Conservation (phyloP, 1,140 invertebrate species). For the Cotesia glomerata region DNA sequence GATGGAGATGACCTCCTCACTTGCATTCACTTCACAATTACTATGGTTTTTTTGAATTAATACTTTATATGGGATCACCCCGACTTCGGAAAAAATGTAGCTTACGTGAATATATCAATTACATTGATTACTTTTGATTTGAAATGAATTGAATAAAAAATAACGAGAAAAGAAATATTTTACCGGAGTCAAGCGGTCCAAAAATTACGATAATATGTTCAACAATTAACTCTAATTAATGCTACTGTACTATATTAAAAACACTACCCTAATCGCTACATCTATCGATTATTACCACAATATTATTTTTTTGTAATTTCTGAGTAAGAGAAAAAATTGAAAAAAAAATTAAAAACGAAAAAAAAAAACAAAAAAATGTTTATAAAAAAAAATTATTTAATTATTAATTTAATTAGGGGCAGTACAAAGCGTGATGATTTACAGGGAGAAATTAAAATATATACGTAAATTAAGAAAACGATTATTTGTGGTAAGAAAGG, state of each 20-base stretch:
- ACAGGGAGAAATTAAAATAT: not conserved
- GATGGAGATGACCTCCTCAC: conserved; percentile 50
- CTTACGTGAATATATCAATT: not conserved
- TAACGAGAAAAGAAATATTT: not conserved
- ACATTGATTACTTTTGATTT: not conserved
- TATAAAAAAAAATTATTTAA: not conserved
- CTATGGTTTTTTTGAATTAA: conserved; percentile 41
- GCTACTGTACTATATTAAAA: conserved; percentile 5
- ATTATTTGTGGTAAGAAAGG: not conserved
- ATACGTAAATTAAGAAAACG: not conserved
- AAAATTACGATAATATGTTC: conserved; percentile 16
- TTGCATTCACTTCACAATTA: conserved; percentile 51
- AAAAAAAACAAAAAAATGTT: not conserved
- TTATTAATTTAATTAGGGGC: not conserved
- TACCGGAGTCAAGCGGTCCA: conserved; percentile 13
- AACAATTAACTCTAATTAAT: conserved; percentile 24
- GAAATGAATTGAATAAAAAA: not conserved
- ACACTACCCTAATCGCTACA: conserved; percentile 14
- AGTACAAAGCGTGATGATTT: not conserved
- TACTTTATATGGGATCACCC: conserved; percentile 39
- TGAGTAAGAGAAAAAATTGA: conserved; percentile 9
- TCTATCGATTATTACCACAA: conserved; percentile 7
- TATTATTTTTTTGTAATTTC: conserved; percentile 24
- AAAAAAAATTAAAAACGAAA: not conserved
- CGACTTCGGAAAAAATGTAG: conserved; percentile 23